Conservation (phyloP, 2,113 vertebrate species). For the Dromiciops gliroides region DNA sequence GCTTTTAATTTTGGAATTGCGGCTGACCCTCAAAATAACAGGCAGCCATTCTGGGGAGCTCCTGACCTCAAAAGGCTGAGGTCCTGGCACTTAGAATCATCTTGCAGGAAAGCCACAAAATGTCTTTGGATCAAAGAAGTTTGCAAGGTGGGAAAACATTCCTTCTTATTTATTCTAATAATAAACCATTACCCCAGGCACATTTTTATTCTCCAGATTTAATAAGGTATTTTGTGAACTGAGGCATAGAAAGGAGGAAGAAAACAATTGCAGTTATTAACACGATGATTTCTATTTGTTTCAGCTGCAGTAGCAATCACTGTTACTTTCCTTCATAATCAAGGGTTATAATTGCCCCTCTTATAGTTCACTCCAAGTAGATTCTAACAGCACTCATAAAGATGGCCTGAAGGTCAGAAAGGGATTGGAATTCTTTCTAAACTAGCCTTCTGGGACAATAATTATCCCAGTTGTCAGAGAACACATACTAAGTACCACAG, state of each 20-base stretch:
- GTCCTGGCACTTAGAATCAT: background rate
- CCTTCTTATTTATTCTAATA: conserved; percentile 72
- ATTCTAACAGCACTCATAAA: conserved; percentile 18
- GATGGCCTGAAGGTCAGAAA: conserved; percentile 39
- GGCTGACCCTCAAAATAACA: background rate
- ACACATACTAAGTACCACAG: background rate
- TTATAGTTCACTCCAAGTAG: conserved; percentile 25
- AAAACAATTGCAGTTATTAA: conserved; percentile 59
- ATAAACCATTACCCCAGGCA: conserved; percentile 71
- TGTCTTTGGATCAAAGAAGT: conserved; percentile 11
- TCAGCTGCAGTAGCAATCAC: conserved; percentile 35
- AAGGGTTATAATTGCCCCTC: conserved; percentile 43
- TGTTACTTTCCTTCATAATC: conserved; percentile 53
- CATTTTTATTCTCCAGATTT: conserved; percentile 70
- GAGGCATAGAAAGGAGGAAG: conserved; percentile 60
- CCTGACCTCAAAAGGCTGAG: background rate
- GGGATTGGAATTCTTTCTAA: conserved; percentile 26
- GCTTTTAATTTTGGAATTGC: background rate
- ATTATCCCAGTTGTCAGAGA: conserved; percentile 46
- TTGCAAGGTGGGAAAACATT: conserved; percentile 27
- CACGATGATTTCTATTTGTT: conserved; percentile 68
- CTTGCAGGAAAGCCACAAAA: background rate
- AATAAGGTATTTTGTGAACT: conserved; percentile 78
- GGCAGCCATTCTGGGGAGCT: background rate
- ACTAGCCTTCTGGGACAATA: background rate